Evolutionary conservation across 2,113 vertebrate species (phyloP), one percentile per base, ranked within the genome.

Genomic region (Apteryx owenii): DNA sequence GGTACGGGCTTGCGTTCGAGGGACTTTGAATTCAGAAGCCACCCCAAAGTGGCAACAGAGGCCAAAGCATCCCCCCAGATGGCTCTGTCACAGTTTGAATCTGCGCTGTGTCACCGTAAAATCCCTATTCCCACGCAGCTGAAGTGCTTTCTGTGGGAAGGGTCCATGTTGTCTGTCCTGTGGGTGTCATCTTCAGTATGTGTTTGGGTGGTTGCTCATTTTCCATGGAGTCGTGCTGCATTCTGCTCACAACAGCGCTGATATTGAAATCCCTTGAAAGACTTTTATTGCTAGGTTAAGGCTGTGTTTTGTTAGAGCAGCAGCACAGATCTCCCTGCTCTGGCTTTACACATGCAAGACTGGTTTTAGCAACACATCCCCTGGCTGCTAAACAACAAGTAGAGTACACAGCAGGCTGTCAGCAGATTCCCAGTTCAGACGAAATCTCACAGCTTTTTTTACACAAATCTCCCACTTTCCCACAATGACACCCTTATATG

Each of bases 401-500:
- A 91, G 95, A 96, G 85, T 58, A 88, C 73, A 51, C 12, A 94
- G 89, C 78, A 80, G 56, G 61, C 81, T 3, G 18, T 13, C 78
- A 91, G 84, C 28, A 62, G 53, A 58, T 89, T 95, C 93, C 71
- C 85, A 89, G 26, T 53, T 76, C 42, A 61, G 48, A 85, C 53
- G 87, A 94, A 82, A 80, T 79, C 71, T 88, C 70, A 79, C 8
- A 25, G 53, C 44, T 91, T 95, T 85, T 85, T 82, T 68, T 70
- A 53, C 44, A 69, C 17, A 42, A 29, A 85, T 53, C 69, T 91
- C 0, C 0, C 2, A 5, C 65, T 95, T 94, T 89, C 51, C 73
- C 61, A 53, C 66, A 54, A 18, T 6, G 56, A 87, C 77, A 79
- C 42, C 65, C 48, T 94, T 42, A 3, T 3, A 15, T 10, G 21